A percentile compares a stretch with the other conserved stretches of the same genome.
These are phyloP conservation scores for Miichthys miiuy DNA, from an alignment of 2,797 vertebrate species.

Conservation along the genomic window DNA sequence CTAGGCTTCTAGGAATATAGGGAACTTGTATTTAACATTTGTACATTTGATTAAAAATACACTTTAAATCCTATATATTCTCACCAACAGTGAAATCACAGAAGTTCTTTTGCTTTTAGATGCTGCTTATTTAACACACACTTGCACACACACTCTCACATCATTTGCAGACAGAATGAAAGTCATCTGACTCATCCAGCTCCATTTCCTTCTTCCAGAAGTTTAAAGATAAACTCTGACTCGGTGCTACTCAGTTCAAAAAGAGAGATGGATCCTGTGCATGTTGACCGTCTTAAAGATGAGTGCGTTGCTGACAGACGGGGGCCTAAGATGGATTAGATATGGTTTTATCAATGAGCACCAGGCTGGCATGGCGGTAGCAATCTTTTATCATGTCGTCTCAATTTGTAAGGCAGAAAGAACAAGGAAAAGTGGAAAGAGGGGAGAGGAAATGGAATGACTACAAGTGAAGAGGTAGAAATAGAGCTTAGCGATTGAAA, in stretches of 20 bases:
- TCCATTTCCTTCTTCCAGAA: slow-evolving; percentile 73
- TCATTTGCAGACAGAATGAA: slow-evolving; percentile 53
- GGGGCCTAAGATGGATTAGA: slow-evolving; percentile 86
- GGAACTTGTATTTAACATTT: slow-evolving; percentile 10
- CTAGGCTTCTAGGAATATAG: neutral
- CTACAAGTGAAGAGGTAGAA: slow-evolving; percentile 55
- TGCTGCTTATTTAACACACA: slow-evolving; percentile 21
- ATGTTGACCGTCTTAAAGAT: slow-evolving; percentile 83
- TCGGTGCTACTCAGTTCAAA: slow-evolving; percentile 79
- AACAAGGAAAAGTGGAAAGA: slow-evolving; percentile 76
- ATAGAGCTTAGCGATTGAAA: slow-evolving; percentile 50
- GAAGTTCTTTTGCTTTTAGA: slow-evolving; percentile 34
- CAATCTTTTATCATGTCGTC: slow-evolving; percentile 86
- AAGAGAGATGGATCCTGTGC: slow-evolving; percentile 81
- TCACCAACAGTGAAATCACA: neutral
- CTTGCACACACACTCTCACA: slow-evolving; percentile 14
- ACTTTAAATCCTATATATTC: slow-evolving; percentile 17
- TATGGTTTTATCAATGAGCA: slow-evolving; percentile 88
- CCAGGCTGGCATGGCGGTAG: slow-evolving; percentile 82
- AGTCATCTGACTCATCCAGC: slow-evolving; percentile 55
- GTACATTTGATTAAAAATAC: slow-evolving; percentile 25
- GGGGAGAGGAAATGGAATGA: slow-evolving; percentile 55
- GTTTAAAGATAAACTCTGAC: slow-evolving; percentile 82
- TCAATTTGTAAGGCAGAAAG: slow-evolving; percentile 85
- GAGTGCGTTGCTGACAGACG: slow-evolving; percentile 79